Evolutionary conservation across 2,113 vertebrate species (phyloP), one percentile per base, ranked within the genome.

Genomic region (Macaca mulatta): DNA sequence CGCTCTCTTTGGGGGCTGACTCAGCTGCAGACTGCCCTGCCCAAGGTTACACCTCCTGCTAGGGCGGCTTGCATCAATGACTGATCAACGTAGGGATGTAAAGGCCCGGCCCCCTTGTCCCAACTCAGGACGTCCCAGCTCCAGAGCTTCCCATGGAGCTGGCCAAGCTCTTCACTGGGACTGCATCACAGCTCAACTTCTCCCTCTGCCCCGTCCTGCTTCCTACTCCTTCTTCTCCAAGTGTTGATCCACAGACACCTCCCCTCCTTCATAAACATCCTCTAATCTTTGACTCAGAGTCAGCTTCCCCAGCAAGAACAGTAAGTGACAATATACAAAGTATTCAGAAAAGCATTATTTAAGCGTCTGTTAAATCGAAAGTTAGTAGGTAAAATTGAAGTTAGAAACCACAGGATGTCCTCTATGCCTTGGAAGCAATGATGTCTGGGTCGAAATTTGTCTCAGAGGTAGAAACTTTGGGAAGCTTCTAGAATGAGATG

Each of bases 31-130:
- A 43, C 23, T 10, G 12, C 82, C 43, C 38, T 22, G n/a, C 17
- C 72, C 67, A 8, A 67, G 57, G 23, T 61, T 64, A 20, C 23
- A 2, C 6, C 16, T 96, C 48, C 81, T 48, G 50, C 77, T 7
- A 4, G 48, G 82, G 55, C 11, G 25, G 50, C 77, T 69, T 30
- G 38, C 4, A 2, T 52, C 57, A 86, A 3, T 32, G 67, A 82
- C 30, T 4, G 20, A 55, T 32, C 38, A 7, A 3, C 0, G 0
- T 6, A 45, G 52, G 7, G 23, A 7, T 30, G 1, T 17, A 12
- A 57, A 75, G 55, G 6, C 23, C 40, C 59, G 2, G 22, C 0
- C 3, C 18, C 82, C 64, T 59, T 77, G 20, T 32, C 32, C 18
- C 81, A 52, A 35, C 9, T 75, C 22, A 70, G 30, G 32, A 40